Percentiles rank a stretch among this genome's conserved stretches.
Conservation (phyloP, 2,113 vertebrate genomes). For the Scalopus aquaticus region DNA sequence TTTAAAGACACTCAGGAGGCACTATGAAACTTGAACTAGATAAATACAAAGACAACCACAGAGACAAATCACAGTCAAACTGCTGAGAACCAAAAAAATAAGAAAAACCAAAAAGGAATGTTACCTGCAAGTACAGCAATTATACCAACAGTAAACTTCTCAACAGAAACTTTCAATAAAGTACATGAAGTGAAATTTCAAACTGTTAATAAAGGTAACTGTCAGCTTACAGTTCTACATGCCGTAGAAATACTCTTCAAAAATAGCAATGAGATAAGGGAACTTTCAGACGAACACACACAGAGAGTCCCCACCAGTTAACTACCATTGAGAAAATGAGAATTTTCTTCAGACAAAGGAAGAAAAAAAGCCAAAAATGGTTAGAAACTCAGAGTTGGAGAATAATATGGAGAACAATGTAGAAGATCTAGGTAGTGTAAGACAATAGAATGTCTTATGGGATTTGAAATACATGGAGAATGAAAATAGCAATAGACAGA, state of each 20-base stretch:
- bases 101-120: not conserved
- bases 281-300: not conserved
- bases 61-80: not conserved
- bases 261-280: not conserved
- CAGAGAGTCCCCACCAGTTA: not conserved
- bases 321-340: not conserved
- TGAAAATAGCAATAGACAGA: not conserved
- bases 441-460: not conserved
- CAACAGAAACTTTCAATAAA: not conserved
- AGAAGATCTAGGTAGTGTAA: not conserved
- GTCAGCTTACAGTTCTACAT: not conserved
- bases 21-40: not conserved
- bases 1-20: not conserved
- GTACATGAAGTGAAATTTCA: not conserved
- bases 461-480: not conserved
- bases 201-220: not conserved
- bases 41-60: not conserved
- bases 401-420: not conserved
- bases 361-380: not conserved
- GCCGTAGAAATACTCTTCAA: not conserved
- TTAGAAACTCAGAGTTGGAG: not conserved
- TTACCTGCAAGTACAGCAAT: not conserved
- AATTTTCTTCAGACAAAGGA: not conserved
- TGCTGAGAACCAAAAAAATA: not conserved
- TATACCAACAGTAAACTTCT: not conserved